phyloP scores from a whole-genome alignment of 2,888 invertebrate genomes.

The Spisula subtruncata region DNA sequence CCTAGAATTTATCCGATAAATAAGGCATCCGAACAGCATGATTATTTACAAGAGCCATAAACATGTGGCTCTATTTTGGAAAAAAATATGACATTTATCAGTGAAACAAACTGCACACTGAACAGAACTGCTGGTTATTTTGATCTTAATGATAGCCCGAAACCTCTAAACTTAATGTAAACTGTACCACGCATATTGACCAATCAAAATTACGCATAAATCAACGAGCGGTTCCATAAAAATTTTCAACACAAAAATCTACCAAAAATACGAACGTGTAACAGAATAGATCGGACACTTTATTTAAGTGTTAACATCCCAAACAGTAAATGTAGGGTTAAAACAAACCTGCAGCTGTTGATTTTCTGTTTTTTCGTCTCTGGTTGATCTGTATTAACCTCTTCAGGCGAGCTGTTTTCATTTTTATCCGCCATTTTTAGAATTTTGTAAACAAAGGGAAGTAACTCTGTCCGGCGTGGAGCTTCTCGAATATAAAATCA shows the following conservation, averaged over 20 bases:
- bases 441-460: constrained; percentile 26
- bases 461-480: constrained; percentile 22
- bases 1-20: not conserved
- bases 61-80: not conserved
- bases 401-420: constrained; percentile 20
- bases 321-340: not conserved
- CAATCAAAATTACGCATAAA: constrained; percentile 10
- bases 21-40: not conserved
- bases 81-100: not conserved
- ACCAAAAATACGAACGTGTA: not conserved
- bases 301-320: not conserved
- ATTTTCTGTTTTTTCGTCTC: constrained; percentile 56
- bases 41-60: not conserved
- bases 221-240: not conserved
- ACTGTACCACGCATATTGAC: not conserved
- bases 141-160: not conserved
- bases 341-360: constrained; percentile 29
- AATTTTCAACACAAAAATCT: not conserved
- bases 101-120: not conserved
- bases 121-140: not conserved
- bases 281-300: not conserved
- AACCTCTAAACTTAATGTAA: not conserved
- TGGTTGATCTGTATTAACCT: constrained; percentile 26
- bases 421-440: constrained; percentile 53
- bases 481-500: too few species aligned